A percentile compares a stretch with the other conserved stretches of the same genome.
phyloP scores from a whole-genome alignment of 2,797 vertebrate genomes.

The Hyperoplus lanceolatus region DNA sequence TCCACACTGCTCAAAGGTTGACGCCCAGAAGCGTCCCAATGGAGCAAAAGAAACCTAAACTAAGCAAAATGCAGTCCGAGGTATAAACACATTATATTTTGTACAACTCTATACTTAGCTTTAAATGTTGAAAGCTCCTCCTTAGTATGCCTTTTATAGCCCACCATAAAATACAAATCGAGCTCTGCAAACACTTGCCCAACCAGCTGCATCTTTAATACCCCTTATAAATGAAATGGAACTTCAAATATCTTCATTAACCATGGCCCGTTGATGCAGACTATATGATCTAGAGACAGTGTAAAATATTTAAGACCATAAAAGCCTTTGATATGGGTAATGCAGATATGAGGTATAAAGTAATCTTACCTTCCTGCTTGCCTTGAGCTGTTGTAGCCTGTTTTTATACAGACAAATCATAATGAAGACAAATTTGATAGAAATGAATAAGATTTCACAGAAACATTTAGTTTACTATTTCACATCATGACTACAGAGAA shows the following conservation, averaged over 20 bases:
- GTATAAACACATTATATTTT: too few relatives aligned
- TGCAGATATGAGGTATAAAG: not conserved
- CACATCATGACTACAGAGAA: not conserved
- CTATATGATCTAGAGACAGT: constrained; percentile 16
- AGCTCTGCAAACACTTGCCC: constrained; percentile 9
- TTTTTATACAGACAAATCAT: constrained; percentile 6
- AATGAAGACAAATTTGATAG: not conserved
- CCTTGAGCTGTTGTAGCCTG: constrained; percentile 22
- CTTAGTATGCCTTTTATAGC: too few relatives aligned
- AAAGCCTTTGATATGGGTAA: not conserved
- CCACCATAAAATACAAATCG: not conserved
- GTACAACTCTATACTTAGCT: too few relatives aligned
- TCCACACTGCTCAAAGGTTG: too few relatives aligned
- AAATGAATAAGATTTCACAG: not conserved
- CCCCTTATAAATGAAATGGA: not conserved
- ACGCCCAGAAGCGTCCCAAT: too few relatives aligned
- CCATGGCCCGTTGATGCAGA: constrained; percentile 1
- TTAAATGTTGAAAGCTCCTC: too few relatives aligned
- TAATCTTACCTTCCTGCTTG: constrained; percentile 14
- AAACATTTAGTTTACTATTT: not conserved
- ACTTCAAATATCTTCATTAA: not conserved
- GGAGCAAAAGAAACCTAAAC: too few relatives aligned
- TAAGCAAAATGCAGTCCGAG: too few relatives aligned
- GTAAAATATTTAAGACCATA: constrained; percentile 4
- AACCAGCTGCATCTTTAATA: constrained; percentile 16